Percentiles rank a stretch among this genome's conserved stretches.
Evolutionary conservation across 2,113 vertebrate genomes (phyloP).

Genomic region (Catharus bicknelli): DNA sequence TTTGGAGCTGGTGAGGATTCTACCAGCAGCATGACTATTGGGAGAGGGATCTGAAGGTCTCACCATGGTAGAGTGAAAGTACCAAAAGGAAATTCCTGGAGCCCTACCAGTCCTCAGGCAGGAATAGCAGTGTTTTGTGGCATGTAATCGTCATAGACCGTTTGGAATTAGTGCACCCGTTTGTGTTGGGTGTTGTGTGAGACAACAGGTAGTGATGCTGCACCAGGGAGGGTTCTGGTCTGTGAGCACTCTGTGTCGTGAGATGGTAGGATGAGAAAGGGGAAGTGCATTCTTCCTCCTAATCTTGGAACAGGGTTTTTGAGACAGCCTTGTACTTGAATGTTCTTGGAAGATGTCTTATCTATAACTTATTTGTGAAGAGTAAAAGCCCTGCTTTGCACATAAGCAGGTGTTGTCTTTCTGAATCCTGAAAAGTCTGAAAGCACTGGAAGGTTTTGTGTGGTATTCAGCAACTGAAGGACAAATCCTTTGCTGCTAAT

Average conservation of each 20-base stretch:
- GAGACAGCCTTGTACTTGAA: background rate
- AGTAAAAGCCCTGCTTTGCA: background rate
- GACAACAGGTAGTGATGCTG: background rate
- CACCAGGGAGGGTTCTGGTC: background rate
- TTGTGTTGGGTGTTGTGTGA: background rate
- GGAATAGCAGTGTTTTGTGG: background rate
- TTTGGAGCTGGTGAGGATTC: background rate
- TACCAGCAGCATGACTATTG: background rate
- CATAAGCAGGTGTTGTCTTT: background rate
- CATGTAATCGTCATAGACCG: background rate
- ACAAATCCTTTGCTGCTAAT: background rate
- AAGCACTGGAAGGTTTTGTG: accelerated
- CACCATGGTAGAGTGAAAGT: background rate
- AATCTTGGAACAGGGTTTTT: background rate
- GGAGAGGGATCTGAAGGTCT: background rate
- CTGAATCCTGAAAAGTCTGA: background rate
- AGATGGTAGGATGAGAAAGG: background rate
- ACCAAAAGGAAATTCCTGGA: background rate
- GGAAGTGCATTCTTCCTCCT: background rate
- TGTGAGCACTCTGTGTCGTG: background rate
- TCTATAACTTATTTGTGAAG: background rate
- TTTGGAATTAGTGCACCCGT: background rate
- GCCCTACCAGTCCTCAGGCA: background rate
- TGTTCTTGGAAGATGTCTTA: background rate
- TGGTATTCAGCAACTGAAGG: background rate